A percentile compares a stretch with the other conserved stretches of the same genome.
Conservation (phyloP, 2,888 invertebrate species). For the Laspeyria flexula region DNA sequence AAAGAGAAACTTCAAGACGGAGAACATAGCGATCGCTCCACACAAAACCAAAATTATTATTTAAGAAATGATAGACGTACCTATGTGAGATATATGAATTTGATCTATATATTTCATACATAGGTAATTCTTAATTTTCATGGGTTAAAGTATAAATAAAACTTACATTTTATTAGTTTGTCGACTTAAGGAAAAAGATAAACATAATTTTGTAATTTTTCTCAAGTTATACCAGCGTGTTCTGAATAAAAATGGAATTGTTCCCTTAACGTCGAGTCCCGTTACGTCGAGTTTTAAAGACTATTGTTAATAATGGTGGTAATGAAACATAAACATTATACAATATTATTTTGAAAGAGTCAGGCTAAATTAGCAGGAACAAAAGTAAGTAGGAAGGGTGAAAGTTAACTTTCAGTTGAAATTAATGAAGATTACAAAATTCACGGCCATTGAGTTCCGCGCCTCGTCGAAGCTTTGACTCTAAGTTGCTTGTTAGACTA, state of each 20-base stretch:
- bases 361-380: conserved; percentile 64
- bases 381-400: conserved; percentile 65
- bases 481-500: conserved; percentile 82
- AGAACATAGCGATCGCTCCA: too few species aligned
- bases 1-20: too few species aligned
- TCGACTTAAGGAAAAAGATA: conserved; percentile 19
- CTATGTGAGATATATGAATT: too few species aligned
- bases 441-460: conserved; percentile 83
- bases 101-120: too few species aligned
- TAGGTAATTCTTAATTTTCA: too few species aligned
- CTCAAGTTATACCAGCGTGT: conserved; percentile 32
- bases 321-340: conserved; percentile 42
- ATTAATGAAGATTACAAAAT: conserved; percentile 86
- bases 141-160: neutral
- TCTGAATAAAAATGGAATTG: conserved; percentile 36
- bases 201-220: conserved; percentile 26
- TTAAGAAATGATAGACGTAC: too few species aligned
- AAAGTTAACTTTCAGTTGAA: conserved; percentile 77
- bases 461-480: conserved; percentile 82
- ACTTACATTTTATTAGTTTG: too few species aligned
- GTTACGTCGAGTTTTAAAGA: too few species aligned
- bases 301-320: too few species aligned
- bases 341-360: conserved; percentile 46
- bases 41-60: too few species aligned
- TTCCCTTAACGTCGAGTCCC: too few species aligned